Conservation (phyloP, 2,888 invertebrate species). For the Drosophila maculinotata region DNA sequence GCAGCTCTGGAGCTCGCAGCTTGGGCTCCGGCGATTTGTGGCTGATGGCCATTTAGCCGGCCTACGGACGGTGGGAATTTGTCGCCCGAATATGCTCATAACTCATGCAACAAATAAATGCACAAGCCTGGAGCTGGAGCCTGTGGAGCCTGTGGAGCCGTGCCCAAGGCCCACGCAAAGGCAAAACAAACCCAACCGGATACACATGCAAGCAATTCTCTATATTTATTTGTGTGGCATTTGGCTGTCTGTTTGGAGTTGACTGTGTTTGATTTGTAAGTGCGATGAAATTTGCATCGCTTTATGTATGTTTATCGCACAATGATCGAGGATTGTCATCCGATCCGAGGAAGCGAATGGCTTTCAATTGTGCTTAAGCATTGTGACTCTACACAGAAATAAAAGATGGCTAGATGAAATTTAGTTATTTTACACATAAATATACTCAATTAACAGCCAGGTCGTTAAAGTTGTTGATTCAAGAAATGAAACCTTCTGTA, state of each 20-base stretch:
- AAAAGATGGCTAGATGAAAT: too few species aligned
- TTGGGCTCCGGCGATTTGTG: slow-evolving; percentile 28
- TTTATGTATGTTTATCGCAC: slow-evolving; percentile 20
- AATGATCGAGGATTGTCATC: slow-evolving; percentile 4
- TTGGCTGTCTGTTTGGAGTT: slow-evolving; percentile 6
- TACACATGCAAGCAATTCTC: slow-evolving; percentile 45
- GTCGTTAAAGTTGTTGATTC: too few species aligned
- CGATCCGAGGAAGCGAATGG: background rate
- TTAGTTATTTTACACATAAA: too few species aligned
- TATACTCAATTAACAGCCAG: too few species aligned
- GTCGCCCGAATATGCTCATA: slow-evolving; percentile 82
- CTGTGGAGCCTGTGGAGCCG: background rate
- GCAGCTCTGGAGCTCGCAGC: slow-evolving; percentile 55
- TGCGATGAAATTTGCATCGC: slow-evolving; percentile 33
- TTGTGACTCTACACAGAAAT: background rate
- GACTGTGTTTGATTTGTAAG: slow-evolving; percentile 37
- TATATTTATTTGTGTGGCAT: slow-evolving; percentile 1
- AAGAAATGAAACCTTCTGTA: too few species aligned
- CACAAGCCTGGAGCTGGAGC: slow-evolving; percentile 57
- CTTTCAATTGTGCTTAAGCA: background rate
- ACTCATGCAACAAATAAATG: slow-evolving; percentile 83
- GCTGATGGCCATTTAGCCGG: slow-evolving; percentile 67
- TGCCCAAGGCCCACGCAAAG: slow-evolving; percentile 44
- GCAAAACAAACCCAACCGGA: slow-evolving; percentile 47
- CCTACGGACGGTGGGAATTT: slow-evolving; percentile 61